Conservation (phyloP, 64 coral and sea anemone genomes). For the Dendrophyllia cribrosa region DNA sequence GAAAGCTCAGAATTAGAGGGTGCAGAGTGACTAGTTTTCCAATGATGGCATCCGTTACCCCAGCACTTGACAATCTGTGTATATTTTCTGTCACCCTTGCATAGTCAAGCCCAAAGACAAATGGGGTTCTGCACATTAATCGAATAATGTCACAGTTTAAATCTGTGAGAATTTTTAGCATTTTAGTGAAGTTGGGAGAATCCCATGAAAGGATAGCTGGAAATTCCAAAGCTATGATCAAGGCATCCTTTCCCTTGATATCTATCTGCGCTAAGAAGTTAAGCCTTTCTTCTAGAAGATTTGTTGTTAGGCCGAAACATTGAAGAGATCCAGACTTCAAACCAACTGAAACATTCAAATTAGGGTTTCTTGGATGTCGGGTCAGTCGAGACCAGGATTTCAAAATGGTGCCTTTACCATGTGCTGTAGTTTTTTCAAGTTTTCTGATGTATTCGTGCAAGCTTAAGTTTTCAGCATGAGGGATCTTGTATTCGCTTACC, state of each 20-base stretch:
- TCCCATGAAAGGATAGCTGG: slow-evolving; percentile 83
- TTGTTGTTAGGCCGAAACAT: slow-evolving; percentile 72
- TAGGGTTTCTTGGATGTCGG: neutral
- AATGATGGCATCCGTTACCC: slow-evolving; percentile 57
- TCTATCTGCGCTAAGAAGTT: slow-evolving; percentile 66
- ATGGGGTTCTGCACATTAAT: slow-evolving; percentile 76
- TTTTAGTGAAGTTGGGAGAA: slow-evolving; percentile 51
- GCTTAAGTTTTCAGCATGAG: neutral
- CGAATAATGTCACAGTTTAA: slow-evolving; percentile 84
- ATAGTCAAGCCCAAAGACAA: slow-evolving; percentile 82
- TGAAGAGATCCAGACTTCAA: slow-evolving; percentile 48
- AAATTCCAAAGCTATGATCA: slow-evolving; percentile 77
- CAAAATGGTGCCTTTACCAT: slow-evolving; percentile 18
- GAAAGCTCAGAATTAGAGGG: slow-evolving; percentile 82
- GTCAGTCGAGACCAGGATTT: slow-evolving; percentile 13
- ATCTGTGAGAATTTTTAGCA: slow-evolving; percentile 74
- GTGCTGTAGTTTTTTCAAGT: neutral
- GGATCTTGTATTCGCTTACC: neutral
- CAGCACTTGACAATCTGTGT: slow-evolving; percentile 55
- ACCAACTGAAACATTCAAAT: slow-evolving; percentile 12
- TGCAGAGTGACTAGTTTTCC: slow-evolving; percentile 77
- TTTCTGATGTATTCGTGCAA: slow-evolving; percentile 16
- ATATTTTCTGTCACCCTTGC: slow-evolving; percentile 70
- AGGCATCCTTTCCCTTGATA: slow-evolving; percentile 79
- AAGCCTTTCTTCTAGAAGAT: slow-evolving; percentile 65